Base-by-base conservation (phyloP, 2,113 vertebrate species). In the Mormyrus iriodes region DNA sequence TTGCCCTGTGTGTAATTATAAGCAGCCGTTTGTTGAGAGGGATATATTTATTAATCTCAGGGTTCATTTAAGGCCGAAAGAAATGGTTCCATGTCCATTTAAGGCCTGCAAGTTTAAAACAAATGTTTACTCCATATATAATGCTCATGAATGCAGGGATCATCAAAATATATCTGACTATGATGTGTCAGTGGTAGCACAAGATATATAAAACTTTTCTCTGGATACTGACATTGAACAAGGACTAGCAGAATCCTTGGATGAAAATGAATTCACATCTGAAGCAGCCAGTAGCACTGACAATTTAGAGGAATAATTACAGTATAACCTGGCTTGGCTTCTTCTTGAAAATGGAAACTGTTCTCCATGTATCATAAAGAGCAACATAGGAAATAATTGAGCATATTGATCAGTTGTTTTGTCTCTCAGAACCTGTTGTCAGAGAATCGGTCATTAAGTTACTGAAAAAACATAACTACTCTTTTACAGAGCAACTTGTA, bases 361-460 rank as follows among this genome's bases (percentile, higher is more conserved):
- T 92, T 86, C 88, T 92, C 5, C 88, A 89, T 91, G 90, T 91
- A 21, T 92, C 90, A 87, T 15, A 91, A 35, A 91, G 61, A 21
- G 88, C 85, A 89, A 53, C 52, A 53, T 17, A 53, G 19, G 52
- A 53, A 53, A 19, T 91, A 91, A 90, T 12, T 87, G 91, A 10
- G 90, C 90, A 21, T 92, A 65, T 90, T 49, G 90, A 92, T 87
- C 79, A 91, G 31, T 87, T 92, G 24, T 90, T 92, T 93, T 89
- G 49, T 86, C 82, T 89, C 3, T 91, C 91, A 21, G 65, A 91
- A 91, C 90, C 90, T 84, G 0, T 91, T 65, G 27, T 92, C 51
- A 89, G 9, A 88, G n/a, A 91, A 90, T 44, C 90, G 82, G 61
- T 92, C 1, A 58, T 89, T 12, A 90, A 89, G 1, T 52, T 89